Evolutionary conservation across 2,888 invertebrate genomes (phyloP), one percentile per base, ranked within the genome.

Genomic region (Trichopoda pennipes): DNA sequence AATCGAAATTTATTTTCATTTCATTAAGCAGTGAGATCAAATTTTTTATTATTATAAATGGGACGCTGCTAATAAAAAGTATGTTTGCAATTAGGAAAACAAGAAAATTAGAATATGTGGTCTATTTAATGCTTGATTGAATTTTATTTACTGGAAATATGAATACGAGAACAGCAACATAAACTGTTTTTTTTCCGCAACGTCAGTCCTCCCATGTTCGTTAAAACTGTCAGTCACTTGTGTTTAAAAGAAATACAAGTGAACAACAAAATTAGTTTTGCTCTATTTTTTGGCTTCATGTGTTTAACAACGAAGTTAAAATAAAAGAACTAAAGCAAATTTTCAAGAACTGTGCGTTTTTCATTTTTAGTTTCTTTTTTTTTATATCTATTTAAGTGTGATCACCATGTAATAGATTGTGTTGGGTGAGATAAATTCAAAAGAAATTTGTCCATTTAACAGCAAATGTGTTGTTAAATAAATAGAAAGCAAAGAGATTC

Each of bases 51-150:
- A 28, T 19, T 28, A 53, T 10, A n/a, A 47, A 17, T 14, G 28
- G 3, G 23, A 23, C 16, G 1, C 19, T 10, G 28, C 47, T 70
- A 70, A 70, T 56, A 35, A 35, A 58, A 69, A 44, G n/a, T 21
- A 58, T 70, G 47, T 32, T 69, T 44, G 17, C 47, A 58, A 23
- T 58, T 28, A 47, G 21, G 35, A 47, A 47, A 38, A 21, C 9
- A 49, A 21, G 2, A 58, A 75, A 66, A 58, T 58, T 66, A n/a
- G 75, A 49, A 73, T 73, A 66, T 79, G 68, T 66, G 58, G 58
- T 73, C 72, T 79, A 79, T 79, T 73, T 55, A 79, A 79, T 68
- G 73, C 73, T 73, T 79, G 73, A 79, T 73, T 79, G 73, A 79
- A 68, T 73, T 68, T 73, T 79, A 68, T 79, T 79, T 79, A 68